Percentiles rank a stretch among this genome's conserved stretches.
These are phyloP conservation scores for Ceyx margarethae DNA, from an alignment of 2,113 vertebrate species.

Conservation along the genomic window DNA sequence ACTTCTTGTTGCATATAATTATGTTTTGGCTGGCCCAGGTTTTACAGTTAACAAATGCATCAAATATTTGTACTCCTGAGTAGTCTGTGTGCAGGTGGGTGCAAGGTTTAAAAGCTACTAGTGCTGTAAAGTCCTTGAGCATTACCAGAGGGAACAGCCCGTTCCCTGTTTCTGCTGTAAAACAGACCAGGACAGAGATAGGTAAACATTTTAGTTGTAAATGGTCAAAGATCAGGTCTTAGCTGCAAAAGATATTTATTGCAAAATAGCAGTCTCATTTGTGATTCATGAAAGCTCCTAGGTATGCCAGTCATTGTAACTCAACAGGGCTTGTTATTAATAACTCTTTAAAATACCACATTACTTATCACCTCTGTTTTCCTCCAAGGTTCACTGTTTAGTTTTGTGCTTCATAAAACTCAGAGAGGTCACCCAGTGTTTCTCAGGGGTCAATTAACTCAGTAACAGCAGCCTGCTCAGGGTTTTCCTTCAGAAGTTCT, in stretches of 20 bases:
- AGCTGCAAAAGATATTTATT: neutral
- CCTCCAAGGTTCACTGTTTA: neutral
- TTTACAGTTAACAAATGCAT: neutral
- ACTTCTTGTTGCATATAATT: neutral
- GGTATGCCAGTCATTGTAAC: accelerated
- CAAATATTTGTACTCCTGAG: neutral
- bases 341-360: neutral
- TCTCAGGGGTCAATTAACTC: neutral
- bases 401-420: slow-evolving; percentile 1
- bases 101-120: neutral
- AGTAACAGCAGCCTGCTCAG: neutral
- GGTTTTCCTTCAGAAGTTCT: neutral
- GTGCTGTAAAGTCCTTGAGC: neutral
- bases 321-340: neutral
- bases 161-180: neutral
- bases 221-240: neutral
- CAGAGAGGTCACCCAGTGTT: neutral
- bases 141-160: neutral
- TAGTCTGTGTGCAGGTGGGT: neutral
- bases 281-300: neutral
- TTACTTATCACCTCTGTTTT: neutral
- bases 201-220: neutral
- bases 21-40: neutral
- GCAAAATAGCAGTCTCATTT: neutral
- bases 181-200: neutral